These are phyloP conservation scores for Melieria picta DNA, from an alignment of 2,888 invertebrate genomes.

Conservation along the genomic window DNA sequence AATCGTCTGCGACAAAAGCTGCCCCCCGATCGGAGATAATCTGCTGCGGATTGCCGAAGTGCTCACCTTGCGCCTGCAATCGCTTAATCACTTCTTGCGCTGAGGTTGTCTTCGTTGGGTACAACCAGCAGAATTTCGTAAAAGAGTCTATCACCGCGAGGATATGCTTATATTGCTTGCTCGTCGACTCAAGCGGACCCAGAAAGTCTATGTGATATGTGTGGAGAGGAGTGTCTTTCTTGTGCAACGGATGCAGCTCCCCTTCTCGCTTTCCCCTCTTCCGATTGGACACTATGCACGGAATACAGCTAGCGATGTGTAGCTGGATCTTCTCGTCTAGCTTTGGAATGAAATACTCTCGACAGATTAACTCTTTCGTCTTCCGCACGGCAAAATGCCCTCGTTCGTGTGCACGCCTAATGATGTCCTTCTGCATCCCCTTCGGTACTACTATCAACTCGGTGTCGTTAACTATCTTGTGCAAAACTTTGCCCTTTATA, in stretches of 20 bases:
- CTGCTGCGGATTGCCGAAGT: slow-evolving; percentile 58
- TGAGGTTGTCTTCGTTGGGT: slow-evolving; percentile 52
- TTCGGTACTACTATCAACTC: slow-evolving; percentile 40
- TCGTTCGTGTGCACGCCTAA: slow-evolving; percentile 40
- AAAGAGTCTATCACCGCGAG: slow-evolving; percentile 58
- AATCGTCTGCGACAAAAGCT: slow-evolving; percentile 47
- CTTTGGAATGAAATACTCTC: slow-evolving; percentile 33
- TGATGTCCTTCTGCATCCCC: slow-evolving; percentile 39
- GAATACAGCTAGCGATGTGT: slow-evolving; percentile 30
- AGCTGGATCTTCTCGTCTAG: slow-evolving; percentile 31
- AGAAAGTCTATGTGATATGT: slow-evolving; percentile 56
- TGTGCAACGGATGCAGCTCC: slow-evolving; percentile 39
- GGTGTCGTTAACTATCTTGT: slow-evolving; percentile 8
- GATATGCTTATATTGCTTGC: slow-evolving; percentile 47
- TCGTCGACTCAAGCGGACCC: slow-evolving; percentile 54
- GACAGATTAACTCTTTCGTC: slow-evolving; percentile 24
- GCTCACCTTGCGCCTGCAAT: slow-evolving; percentile 49
- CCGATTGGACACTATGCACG: slow-evolving; percentile 31
- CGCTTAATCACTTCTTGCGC: slow-evolving; percentile 53
- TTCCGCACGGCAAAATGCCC: slow-evolving; percentile 42
- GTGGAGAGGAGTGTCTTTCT: slow-evolving; percentile 40
- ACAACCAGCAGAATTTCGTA: slow-evolving; percentile 60
- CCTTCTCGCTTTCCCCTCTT: slow-evolving; percentile 43
- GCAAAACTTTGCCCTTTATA: slow-evolving; percentile 5
- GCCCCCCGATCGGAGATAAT: slow-evolving; percentile 58